Base-by-base conservation (phyloP, 2,797 vertebrate species). In the Neosalanx taihuensis region DNA sequence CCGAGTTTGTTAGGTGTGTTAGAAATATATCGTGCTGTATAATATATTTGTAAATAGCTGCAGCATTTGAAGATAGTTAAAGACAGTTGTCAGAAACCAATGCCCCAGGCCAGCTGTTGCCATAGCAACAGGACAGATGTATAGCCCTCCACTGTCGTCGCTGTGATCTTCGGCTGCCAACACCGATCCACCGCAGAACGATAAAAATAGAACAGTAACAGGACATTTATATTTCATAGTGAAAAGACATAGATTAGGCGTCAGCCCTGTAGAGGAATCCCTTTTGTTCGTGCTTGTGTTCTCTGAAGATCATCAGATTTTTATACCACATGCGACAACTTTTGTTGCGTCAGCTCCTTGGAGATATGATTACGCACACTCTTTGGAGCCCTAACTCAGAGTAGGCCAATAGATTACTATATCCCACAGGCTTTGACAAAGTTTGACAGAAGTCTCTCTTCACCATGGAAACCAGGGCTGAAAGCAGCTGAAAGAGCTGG, bases 41-140 rank as follows among this genome's bases (percentile, higher is more conserved):
- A 51, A 26, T 67, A 23, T 18, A 30, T 51, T 29, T 30, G 46
- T 78, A 66, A 82, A 84, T 85, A 85, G 81, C 86, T 86, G 85
- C 79, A 75, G 83, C 71, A 78, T 88, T 87, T 79, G 80, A 86
- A 81, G 83, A 74, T 81, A 84, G 79, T 86, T 83, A 85, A 79
- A 87, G 83, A 83, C 80, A 84, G 80, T 88, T 88, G 85, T 85
- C 80, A 85, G 79, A 88, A 88, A 88, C 79, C 80, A 79, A 20
- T 51, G 65, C 89, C 87, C 87, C 79, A 63, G 87, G 89, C 84
- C 83, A 88, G 67, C 73, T 49, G 91, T 92, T 92, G 86, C 90
- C 88, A 91, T 88, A 85, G 91, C 84, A 92, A 93, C 92, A 89
- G 86, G 85, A 88, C 86, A 86, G 88, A 89, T 90, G 88, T 85